Evolutionary conservation across 2,113 vertebrate genomes (phyloP), one percentile per base, ranked within the genome.

Genomic region (Labeo catla): DNA sequence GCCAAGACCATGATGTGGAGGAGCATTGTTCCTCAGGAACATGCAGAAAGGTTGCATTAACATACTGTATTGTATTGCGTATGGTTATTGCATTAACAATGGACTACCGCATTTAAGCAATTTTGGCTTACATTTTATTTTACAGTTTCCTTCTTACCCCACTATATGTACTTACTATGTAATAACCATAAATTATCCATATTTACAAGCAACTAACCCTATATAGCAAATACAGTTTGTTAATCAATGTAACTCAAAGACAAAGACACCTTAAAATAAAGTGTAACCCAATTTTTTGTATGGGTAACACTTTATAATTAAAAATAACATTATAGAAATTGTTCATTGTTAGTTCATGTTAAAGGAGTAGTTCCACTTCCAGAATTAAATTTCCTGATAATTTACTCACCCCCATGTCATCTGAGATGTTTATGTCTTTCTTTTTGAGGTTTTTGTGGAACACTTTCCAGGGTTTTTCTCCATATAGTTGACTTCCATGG

Each of bases 41-140:
- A 43, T 15, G 19, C n/a, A 65, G n/a, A 81, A 79, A 36, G 34
- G 16, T 79, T 59, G 36, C 76, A 57, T 59, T 79, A 49, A 74
- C 45, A 74, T 74, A 74, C 72, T 74, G 72, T 74, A 49, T 23
- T 4, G n/a, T 15, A 28, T 50, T 76, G n/a, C 4, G 2, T n/a
- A 2, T 6, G 21, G 39, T n/a, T 73, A 43, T 43, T 21, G 68
- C 68, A 72, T 43, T 43, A 72, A 72, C 63, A 66, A 36, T 28
- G 21, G 11, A 77, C 8, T 10, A 15, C 19, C 34, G 76, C 13
- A 36, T 39, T 57, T 19, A 39, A 39, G 9, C 19, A 4, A 19
- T 57, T 78, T 77, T 10, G 13, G 19, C 21, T 23, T 12, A 76
- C 11, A 1, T 74, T 47, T 21, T 11, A 5, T n/a, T 59, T 59